Evolutionary conservation across 2,797 vertebrate genomes (phyloP).

Genomic region (Mycteria americana): DNA sequence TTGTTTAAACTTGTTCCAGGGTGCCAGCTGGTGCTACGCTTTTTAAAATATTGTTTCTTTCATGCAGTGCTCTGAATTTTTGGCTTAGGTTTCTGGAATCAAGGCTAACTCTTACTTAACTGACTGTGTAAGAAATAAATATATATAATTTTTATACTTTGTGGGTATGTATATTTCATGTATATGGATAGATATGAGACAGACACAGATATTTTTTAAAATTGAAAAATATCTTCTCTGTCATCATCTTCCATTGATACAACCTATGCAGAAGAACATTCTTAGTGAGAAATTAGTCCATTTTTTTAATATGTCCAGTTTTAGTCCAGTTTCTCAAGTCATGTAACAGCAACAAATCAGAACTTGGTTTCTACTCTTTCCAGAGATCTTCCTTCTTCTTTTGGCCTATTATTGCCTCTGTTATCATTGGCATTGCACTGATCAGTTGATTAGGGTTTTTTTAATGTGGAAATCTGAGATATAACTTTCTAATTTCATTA

Average conservation of each 20-base stretch:
- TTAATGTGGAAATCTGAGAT: background rate
- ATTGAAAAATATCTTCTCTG: background rate
- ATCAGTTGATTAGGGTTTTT: background rate
- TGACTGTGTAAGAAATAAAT: background rate
- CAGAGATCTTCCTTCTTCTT: background rate
- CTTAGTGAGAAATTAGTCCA: background rate
- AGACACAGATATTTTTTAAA: background rate
- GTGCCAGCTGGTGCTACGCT: background rate
- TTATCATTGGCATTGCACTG: background rate
- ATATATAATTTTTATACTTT: background rate
- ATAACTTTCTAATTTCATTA: background rate
- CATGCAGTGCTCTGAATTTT: background rate
- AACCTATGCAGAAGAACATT: background rate
- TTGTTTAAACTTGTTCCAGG: background rate
- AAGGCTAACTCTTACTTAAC: background rate
- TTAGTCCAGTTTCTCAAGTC: background rate
- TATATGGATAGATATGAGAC: background rate
- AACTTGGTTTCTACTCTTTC: background rate
- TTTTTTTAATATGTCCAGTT: background rate
- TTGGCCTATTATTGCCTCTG: background rate
- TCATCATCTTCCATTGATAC: background rate
- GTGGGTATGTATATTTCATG: background rate
- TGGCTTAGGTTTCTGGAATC: background rate
- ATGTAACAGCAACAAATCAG: background rate
- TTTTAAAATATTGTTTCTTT: background rate